Conservation (phyloP, 2,888 invertebrate genomes). For the Xylota sylvarum region DNA sequence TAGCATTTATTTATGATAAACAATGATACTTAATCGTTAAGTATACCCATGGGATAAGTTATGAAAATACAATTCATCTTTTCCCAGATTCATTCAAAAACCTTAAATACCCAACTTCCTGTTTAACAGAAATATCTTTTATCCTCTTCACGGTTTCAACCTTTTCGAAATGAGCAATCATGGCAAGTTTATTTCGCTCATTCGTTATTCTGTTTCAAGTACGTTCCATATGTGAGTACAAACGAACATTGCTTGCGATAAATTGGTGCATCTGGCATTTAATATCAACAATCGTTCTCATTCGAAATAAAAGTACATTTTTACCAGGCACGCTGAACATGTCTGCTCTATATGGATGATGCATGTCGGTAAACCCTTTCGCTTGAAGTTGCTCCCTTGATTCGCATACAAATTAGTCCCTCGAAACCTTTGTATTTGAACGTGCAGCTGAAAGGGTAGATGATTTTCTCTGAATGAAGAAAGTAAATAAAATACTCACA, state of each 20-base stretch:
- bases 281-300: conserved; percentile 63
- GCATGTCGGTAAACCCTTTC: not conserved
- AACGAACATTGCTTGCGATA: not conserved
- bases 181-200: not conserved
- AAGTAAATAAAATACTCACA: too few species aligned
- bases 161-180: not conserved
- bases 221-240: not conserved
- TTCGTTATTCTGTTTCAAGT: not conserved
- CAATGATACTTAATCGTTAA: too few species aligned
- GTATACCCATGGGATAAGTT: too few species aligned
- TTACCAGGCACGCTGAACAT: not conserved
- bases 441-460: too few species aligned
- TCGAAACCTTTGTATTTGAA: not conserved
- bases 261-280: conserved; percentile 55
- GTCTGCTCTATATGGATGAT: not conserved
- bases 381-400: not conserved
- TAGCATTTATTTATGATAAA: too few species aligned
- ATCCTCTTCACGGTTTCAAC: not conserved
- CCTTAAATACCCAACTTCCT: too few species aligned
- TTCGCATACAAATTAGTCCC: not conserved
- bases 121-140: too few species aligned
- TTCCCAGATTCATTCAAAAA: too few species aligned
- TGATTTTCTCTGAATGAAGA: too few species aligned
- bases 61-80: too few species aligned
- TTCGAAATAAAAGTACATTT: conserved; percentile 1